Evolutionary conservation across 2,888 invertebrate species (phyloP).

Genomic region (Hirtodrosophila cameraria): DNA sequence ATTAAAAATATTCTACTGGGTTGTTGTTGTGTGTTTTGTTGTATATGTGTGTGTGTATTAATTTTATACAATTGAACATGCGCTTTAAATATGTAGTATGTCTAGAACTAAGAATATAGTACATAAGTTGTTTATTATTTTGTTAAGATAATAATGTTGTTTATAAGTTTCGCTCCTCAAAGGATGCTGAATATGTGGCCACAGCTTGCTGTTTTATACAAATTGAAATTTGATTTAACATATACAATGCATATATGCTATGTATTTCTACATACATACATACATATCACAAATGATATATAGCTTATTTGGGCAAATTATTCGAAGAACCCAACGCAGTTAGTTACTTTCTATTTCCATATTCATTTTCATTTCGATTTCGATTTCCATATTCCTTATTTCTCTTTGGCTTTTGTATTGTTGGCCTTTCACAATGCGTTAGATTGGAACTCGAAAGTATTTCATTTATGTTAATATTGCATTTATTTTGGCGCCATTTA

Average conservation of each 20-base stretch:
- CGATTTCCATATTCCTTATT: background rate
- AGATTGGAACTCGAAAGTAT: constrained; percentile 8
- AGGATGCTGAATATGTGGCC: constrained; percentile 65
- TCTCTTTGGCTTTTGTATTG: constrained; percentile 26
- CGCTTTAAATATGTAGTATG: constrained; percentile 22
- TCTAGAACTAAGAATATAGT: constrained; percentile 32
- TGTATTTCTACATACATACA: constrained; percentile 20
- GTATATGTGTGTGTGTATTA: constrained; percentile 25
- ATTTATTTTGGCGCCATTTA: constrained; percentile 56
- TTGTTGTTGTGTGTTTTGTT: constrained; percentile 18
- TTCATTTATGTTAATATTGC: constrained; percentile 40
- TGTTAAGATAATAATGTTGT: constrained; percentile 10
- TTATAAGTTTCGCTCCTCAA: constrained; percentile 43
- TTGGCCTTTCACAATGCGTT: constrained; percentile 20
- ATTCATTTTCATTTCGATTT: background rate
- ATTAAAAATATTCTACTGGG: constrained; percentile 63
- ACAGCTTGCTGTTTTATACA: constrained; percentile 28
- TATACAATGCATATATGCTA: too few relatives aligned
- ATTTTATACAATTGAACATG: constrained; percentile 42
- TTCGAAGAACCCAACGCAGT: constrained; percentile 7
- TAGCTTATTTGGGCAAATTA: constrained; percentile 35
- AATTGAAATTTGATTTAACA: constrained; percentile 30
- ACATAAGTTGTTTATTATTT: constrained; percentile 18
- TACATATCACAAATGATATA: constrained; percentile 51
- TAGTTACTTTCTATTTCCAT: background rate